Evolutionary conservation across 2,113 vertebrate species (phyloP).

Genomic region (Seriola rivoliana): DNA sequence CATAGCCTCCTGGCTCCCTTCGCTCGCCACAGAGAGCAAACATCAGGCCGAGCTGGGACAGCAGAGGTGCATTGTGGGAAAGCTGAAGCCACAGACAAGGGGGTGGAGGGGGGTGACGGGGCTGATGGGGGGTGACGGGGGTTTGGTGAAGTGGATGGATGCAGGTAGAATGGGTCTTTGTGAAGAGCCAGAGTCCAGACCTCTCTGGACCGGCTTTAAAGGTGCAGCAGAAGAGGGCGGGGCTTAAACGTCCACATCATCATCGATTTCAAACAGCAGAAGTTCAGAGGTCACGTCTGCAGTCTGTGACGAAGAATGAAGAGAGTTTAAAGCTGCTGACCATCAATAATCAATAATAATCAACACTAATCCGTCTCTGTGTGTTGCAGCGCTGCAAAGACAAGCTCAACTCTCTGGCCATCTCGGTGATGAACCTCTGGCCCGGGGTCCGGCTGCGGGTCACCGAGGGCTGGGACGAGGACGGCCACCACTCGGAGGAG

Average conservation of each 20-base stretch:
- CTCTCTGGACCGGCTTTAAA: slow-evolving; percentile 12
- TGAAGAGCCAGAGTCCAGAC: neutral
- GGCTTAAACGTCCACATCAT: neutral
- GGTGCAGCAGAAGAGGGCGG: slow-evolving; percentile 11
- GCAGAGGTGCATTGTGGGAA: slow-evolving; percentile 68
- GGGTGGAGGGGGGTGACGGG: neutral
- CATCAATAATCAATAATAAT: no score
- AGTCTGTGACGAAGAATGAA: neutral
- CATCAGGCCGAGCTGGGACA: slow-evolving; percentile 46
- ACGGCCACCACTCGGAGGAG: slow-evolving; percentile 84
- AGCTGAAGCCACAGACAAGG: slow-evolving; percentile 48
- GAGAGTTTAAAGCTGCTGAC: neutral
- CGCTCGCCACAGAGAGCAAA: slow-evolving; percentile 71
- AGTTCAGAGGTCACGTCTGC: slow-evolving; percentile 27
- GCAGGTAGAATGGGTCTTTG: slow-evolving; percentile 49
- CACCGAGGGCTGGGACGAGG: slow-evolving; percentile 85
- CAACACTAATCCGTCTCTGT: no score
- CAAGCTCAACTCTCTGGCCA: slow-evolving; percentile 84
- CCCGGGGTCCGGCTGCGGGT: slow-evolving; percentile 81
- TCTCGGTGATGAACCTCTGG: slow-evolving; percentile 85
- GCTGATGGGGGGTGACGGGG: neutral
- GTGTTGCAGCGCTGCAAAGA: slow-evolving; percentile 81
- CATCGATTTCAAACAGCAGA: neutral
- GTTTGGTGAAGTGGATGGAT: slow-evolving; percentile 18
- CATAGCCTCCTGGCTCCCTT: slow-evolving; percentile 48